Percentiles rank a stretch among this genome's conserved stretches.
phyloP scores from a whole-genome alignment of 53 echinoderm and acorn worm species.

The Holothuria leucospilota region DNA sequence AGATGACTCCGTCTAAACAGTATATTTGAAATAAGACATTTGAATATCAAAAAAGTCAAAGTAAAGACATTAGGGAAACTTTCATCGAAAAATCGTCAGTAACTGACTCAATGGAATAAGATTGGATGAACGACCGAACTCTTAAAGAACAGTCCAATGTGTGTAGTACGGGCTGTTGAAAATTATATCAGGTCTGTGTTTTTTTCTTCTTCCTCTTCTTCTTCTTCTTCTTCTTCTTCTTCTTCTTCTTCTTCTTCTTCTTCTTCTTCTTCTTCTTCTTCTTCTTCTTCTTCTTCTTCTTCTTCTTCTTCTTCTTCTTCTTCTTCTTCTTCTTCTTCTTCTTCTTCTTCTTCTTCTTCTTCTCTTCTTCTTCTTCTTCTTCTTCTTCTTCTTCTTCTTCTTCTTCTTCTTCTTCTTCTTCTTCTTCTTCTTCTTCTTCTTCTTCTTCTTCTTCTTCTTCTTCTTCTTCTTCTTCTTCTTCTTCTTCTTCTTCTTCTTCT shows the following conservation, averaged over 20 bases:
- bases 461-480: background rate
- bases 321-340: background rate
- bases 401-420: background rate
- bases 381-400: background rate
- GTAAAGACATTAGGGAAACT: no score
- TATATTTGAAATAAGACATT: no score
- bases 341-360: background rate
- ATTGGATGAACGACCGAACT: no score
- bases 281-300: background rate
- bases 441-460: background rate
- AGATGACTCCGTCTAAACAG: no score
- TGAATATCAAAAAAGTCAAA: no score
- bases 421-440: background rate
- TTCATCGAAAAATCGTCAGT: no score
- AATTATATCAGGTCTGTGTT: background rate
- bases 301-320: background rate
- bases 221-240: background rate
- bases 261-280: background rate
- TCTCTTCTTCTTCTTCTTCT: background rate
- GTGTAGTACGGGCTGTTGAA: no score
- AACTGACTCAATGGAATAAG: no score
- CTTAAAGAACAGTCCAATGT: no score
- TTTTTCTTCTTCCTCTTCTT: slow-evolving; percentile 5
- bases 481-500: slow-evolving; percentile 1
- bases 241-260: background rate